Evolutionary conservation across 53 echinoderm and acorn worm species (phyloP), one percentile per base, ranked within the genome.

Genomic region (Henricia sp.): DNA sequence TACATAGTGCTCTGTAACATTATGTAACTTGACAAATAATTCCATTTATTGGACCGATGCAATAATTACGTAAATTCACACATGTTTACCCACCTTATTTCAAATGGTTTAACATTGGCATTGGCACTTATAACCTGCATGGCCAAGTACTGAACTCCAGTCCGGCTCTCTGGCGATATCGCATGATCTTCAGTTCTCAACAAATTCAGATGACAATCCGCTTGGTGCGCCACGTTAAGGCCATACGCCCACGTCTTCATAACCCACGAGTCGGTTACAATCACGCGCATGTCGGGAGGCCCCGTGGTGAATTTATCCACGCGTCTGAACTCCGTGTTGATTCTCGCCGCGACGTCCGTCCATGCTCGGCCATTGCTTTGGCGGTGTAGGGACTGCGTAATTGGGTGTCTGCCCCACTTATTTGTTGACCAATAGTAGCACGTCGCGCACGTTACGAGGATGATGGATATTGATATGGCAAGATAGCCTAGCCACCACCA

Each of bases 261-360:
- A 11, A 96, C 90, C 96, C 96, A 96, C 14, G 96, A 92, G 55
- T 96, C 96, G 25, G 94, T 96, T 34, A 96, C 94, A 37, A 94
- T 94, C 11, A 92, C 90, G 33, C 96, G 72, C 42, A 60, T 55
- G 23, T 94, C 92, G 9, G 90, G 88, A 13, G 96, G 96, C 25
- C 96, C 96, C 0, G 90, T 86, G 36, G 91, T 63, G 71, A 96
- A 96, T 38, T 96, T 96, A 57, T 96, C 89, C n/a, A 96, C 83
- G 5, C 96, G 82, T 10, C 96, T 82, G 73, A 96, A 96, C 68
- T 96, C 96, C 29, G 83, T 64, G 57, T 92, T 90, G 39, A 96
- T 90, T 13, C 74, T 38, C 4, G 96, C 83, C 8, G 94, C 88
- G 29, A 90, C 93, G 5, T 88, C 88, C n/a, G 86, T 77, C 96